Conservation (phyloP, 2,888 invertebrate species). For the Tenthredo scrophulariae region DNA sequence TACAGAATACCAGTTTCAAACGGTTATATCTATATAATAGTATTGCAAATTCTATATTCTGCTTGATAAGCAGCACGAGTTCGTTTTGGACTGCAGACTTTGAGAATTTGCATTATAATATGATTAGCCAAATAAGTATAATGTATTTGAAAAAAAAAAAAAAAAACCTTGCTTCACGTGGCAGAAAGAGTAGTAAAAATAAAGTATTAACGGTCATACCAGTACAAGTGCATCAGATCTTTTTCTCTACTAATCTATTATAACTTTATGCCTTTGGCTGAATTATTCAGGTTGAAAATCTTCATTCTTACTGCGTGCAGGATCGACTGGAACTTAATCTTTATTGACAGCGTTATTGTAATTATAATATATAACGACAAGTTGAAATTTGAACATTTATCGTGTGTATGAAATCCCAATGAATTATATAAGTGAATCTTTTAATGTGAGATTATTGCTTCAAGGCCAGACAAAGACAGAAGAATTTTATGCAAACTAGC, state of each 20-base stretch:
- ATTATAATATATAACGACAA: constrained; percentile 35
- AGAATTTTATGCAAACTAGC: constrained; percentile 26
- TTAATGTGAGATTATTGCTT: constrained; percentile 8
- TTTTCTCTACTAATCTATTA: constrained; percentile 9
- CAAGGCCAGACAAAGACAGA: neutral
- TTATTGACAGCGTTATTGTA: constrained; percentile 4
- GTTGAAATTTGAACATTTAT: constrained; percentile 22
- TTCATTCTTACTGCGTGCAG: neutral
- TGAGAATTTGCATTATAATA: constrained; percentile 14
- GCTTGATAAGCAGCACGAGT: constrained; percentile 23
- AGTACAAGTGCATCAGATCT: constrained; percentile 32
- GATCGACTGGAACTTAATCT: neutral
- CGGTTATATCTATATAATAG: constrained; percentile 15
- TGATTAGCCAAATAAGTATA: constrained; percentile 65
- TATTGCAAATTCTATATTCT: constrained; percentile 27
- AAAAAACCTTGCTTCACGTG: constrained; percentile 34
- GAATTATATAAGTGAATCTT: constrained; percentile 4
- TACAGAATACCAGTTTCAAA: constrained; percentile 31
- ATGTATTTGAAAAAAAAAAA: constrained; percentile 21
- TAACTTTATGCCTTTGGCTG: neutral
- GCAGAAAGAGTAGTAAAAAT: constrained; percentile 24
- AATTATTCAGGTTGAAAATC: neutral
- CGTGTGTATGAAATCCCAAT: neutral
- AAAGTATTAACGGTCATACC: constrained; percentile 30
- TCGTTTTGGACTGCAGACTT: constrained; percentile 7